Conservation (phyloP, 1,140 invertebrate genomes). For the Drosophila orena region DNA sequence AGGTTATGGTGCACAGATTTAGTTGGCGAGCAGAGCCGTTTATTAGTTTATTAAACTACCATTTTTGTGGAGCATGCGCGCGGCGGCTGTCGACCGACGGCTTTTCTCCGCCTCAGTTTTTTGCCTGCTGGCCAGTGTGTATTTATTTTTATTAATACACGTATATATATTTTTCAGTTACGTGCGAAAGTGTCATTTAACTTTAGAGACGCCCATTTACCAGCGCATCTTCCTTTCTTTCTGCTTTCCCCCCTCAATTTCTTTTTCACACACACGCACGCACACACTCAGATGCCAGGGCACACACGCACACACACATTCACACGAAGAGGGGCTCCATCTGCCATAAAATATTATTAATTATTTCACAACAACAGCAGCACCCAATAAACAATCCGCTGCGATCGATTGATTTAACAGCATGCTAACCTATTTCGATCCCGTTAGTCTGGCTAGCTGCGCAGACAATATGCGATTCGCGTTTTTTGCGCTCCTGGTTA, state of each 20-base stretch:
- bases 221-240: constrained; percentile 21
- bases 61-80: constrained; percentile 52
- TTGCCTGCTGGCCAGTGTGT: constrained; percentile 55
- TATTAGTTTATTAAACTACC: constrained; percentile 16
- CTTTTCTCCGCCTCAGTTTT: constrained; percentile 44
- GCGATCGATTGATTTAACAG: neutral
- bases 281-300: constrained; percentile 9
- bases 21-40: constrained; percentile 5
- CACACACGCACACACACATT: constrained; percentile 33
- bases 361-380: constrained; percentile 31
- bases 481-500: constrained; percentile 36
- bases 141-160: constrained; percentile 68
- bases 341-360: constrained; percentile 40
- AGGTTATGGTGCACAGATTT: too few species aligned
- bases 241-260: constrained; percentile 45
- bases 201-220: constrained; percentile 55
- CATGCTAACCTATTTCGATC: constrained; percentile 20
- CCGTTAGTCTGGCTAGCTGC: constrained; percentile 7
- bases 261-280: constrained; percentile 42
- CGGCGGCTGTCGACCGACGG: constrained; percentile 24
- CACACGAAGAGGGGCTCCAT: constrained; percentile 36
- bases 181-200: constrained; percentile 69
- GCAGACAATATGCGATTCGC: constrained; percentile 14
- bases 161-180: constrained; percentile 65
- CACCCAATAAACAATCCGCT: neutral